Evolutionary conservation across 2,797 vertebrate species (phyloP), one percentile per base, ranked within the genome.

Genomic region (Furcifer pardalis): DNA sequence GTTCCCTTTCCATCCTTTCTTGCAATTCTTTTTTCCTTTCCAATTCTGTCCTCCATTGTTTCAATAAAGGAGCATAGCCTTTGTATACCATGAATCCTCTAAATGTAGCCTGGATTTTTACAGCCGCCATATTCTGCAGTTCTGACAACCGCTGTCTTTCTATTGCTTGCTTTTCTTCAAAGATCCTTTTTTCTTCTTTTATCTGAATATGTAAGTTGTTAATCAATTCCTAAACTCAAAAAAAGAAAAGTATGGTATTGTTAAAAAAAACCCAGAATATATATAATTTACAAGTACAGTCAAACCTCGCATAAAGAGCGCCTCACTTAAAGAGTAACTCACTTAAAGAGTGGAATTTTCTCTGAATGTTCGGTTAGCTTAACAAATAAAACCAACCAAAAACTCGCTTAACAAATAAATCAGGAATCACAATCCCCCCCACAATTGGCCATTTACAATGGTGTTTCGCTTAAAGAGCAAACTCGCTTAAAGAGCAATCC

Each of bases 151-250:
- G 90, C 72, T 86, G 87, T 42, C 78, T 92, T 90, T 95, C 92
- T 92, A 96, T 92, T 85, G 92, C 91, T 90, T 95, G 95, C 49
- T 95, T 84, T 35, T 97, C 91, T 89, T 97, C 94, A 89, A 94
- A 95, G 21, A 35, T 82, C 72, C 42, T 94, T 91, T 91, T 96
- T 90, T 97, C 97, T 75, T 96, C 93, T 81, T 96, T 92, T 83
- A 98, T 95, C 94, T 95, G 95, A 84, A 95, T 89, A 77, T 96
- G 94, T 79, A 98, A 90, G 59, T 93, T 95, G 71, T 82, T 87
- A 87, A 98, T 97, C 68, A 94, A 68, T 63, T 96, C 97, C 98
- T 99, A 90, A 44, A 87, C 68, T 65, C 90, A 93, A 93, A 84
- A 17, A 83, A 88, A n/a, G 52, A 21, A 90, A 15, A 30, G 75